Evolutionary conservation across 2,797 vertebrate species (phyloP).

Genomic region (Parauchenoglanis punctatus): DNA sequence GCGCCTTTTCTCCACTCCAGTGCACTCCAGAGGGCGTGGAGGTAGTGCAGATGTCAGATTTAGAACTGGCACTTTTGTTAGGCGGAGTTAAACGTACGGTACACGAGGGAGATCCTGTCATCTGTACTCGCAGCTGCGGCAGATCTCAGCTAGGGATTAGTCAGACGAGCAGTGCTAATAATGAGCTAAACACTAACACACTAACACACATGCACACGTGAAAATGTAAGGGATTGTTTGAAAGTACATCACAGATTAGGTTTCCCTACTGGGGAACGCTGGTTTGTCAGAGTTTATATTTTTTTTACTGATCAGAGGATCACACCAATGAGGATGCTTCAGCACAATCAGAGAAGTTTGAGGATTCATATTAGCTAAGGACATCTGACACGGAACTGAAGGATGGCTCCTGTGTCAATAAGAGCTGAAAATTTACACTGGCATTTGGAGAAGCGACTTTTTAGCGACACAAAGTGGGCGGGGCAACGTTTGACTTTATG

Average conservation of each 20-base stretch:
- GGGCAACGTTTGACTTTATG: background rate
- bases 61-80: background rate
- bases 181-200: conserved; percentile 9
- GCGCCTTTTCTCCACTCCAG: conserved; percentile 11
- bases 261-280: background rate
- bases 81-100: conserved; percentile 22
- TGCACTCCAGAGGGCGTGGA: conserved; percentile 3
- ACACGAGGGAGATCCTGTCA: conserved; percentile 26
- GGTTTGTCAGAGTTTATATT: background rate
- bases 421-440: background rate
- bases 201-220: conserved; percentile 9
- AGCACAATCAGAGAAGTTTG: background rate
- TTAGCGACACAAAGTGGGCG: background rate
- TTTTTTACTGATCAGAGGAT: background rate
- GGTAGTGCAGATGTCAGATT: conserved; percentile 15
- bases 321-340: background rate
- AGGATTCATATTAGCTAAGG: background rate
- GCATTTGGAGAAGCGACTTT: background rate
- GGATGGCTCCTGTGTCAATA: background rate
- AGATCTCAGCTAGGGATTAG: conserved; percentile 20
- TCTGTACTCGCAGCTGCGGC: background rate
- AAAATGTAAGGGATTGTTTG: background rate
- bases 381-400: background rate
- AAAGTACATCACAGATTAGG: too few species aligned
- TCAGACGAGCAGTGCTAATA: conserved; percentile 22